Percentiles rank a stretch among this genome's conserved stretches.
These are phyloP conservation scores for Helleia helle DNA, from an alignment of 2,888 invertebrate genomes.

Conservation along the genomic window DNA sequence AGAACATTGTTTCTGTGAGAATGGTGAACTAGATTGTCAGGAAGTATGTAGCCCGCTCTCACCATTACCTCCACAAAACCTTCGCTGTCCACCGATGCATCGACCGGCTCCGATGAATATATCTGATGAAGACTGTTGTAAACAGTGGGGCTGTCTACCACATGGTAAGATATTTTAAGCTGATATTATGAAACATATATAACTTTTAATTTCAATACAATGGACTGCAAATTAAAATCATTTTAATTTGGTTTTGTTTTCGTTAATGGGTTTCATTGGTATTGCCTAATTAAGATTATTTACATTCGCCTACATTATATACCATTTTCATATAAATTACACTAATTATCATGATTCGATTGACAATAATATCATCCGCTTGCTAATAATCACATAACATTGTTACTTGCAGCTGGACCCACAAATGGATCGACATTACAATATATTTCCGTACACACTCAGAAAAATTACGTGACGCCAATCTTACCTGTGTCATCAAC, in stretches of 20 bases:
- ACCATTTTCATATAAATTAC: slow-evolving; percentile 6
- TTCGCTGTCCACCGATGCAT: slow-evolving; percentile 82
- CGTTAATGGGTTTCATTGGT: neutral
- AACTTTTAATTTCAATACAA: too few relatives aligned
- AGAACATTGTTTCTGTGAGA: slow-evolving; percentile 89
- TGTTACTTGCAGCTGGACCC: slow-evolving; percentile 59
- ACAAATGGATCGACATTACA: slow-evolving; percentile 33
- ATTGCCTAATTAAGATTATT: neutral
- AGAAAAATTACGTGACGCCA: slow-evolving; percentile 46
- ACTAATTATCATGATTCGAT: slow-evolving; percentile 13
- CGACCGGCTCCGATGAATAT: slow-evolving; percentile 76
- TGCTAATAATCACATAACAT: slow-evolving; percentile 37
- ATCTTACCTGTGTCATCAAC: slow-evolving; percentile 31
- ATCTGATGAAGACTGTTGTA: slow-evolving; percentile 87
- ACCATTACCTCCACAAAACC: slow-evolving; percentile 81
- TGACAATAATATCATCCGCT: slow-evolving; percentile 26
- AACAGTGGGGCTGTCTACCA: slow-evolving; percentile 80
- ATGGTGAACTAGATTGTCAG: slow-evolving; percentile 89
- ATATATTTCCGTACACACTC: slow-evolving; percentile 31
- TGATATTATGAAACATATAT: too few relatives aligned
- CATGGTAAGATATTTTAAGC: slow-evolving; percentile 34
- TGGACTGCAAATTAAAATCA: neutral
- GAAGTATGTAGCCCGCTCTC: slow-evolving; percentile 86
- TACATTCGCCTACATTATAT: slow-evolving; percentile 4
- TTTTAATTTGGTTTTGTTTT: neutral